Percentiles rank a stretch among this genome's conserved stretches.
These are phyloP conservation scores for Diadema setosum DNA, from an alignment of 35 echinoderm and acorn worm genomes.

Conservation along the genomic window DNA sequence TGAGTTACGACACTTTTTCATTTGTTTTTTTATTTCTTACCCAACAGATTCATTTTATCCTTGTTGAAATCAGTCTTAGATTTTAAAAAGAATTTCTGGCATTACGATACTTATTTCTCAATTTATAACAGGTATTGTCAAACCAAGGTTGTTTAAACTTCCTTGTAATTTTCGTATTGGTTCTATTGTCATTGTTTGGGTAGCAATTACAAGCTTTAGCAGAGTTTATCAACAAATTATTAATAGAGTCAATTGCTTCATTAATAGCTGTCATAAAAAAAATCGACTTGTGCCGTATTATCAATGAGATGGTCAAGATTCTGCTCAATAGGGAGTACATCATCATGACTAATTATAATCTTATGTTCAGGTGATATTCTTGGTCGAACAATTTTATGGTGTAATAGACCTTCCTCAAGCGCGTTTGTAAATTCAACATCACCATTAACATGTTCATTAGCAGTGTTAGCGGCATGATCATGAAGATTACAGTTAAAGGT, in stretches of 20 bases:
- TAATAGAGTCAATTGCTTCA: not conserved
- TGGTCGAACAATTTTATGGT: too few relatives aligned
- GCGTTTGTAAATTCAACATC: too few relatives aligned
- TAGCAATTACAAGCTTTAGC: not conserved
- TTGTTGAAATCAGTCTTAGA: not conserved
- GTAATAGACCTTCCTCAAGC: too few relatives aligned
- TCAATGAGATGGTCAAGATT: too few relatives aligned
- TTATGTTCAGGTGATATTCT: too few relatives aligned
- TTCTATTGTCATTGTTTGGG: not conserved
- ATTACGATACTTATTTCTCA: not conserved
- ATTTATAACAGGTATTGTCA: not conserved
- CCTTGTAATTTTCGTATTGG: not conserved
- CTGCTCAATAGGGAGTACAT: too few relatives aligned
- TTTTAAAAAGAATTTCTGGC: not conserved
- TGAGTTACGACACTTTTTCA: not conserved
- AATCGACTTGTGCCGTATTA: too few relatives aligned
- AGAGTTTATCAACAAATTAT: not conserved
- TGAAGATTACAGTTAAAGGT: too few relatives aligned
- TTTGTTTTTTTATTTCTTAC: not conserved
- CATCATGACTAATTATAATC: too few relatives aligned
- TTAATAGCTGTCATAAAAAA: too few relatives aligned
- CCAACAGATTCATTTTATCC: not conserved
- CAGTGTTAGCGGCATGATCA: too few relatives aligned
- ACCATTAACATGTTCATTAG: too few relatives aligned
- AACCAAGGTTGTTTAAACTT: not conserved